Conservation (phyloP, 2,888 invertebrate species). For the Diachrysia chrysitis region DNA sequence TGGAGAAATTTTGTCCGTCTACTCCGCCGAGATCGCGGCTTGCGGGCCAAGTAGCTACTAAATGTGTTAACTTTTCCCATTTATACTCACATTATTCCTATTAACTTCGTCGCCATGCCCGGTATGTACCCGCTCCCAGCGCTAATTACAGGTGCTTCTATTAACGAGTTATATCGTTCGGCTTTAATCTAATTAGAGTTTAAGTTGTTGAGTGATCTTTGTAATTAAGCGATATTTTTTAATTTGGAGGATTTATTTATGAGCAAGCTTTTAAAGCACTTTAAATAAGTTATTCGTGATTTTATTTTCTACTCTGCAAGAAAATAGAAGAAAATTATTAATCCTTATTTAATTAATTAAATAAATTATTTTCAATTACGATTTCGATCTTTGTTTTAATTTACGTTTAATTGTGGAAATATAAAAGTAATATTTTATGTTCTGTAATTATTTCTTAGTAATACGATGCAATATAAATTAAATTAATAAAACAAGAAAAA, state of each 20-base stretch:
- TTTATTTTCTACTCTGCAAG: no score
- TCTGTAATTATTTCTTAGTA: no score
- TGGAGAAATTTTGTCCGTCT: slow-evolving; percentile 70
- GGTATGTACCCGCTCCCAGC: slow-evolving; percentile 80
- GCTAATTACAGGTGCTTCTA: slow-evolving; percentile 82
- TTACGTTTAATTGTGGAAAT: no score
- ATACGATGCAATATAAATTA: no score
- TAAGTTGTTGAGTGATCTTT: slow-evolving; percentile 67
- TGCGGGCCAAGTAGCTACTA: slow-evolving; percentile 72
- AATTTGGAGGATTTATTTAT: background rate
- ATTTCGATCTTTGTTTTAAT: no score
- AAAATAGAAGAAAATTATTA: no score
- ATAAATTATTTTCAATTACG: no score
- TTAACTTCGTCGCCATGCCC: slow-evolving; percentile 79
- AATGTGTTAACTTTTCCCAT: slow-evolving; percentile 87
- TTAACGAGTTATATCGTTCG: slow-evolving; percentile 77
- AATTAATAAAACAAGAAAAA: no score
- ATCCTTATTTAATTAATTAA: no score
- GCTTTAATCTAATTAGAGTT: slow-evolving; percentile 69
- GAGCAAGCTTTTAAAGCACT: no score
- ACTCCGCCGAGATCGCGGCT: slow-evolving; percentile 63
- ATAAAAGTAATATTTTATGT: no score
- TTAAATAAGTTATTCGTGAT: no score
- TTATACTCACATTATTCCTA: slow-evolving; percentile 85
- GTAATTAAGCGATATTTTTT: slow-evolving; percentile 51